Conservation (phyloP, 2,888 invertebrate species). For the Spodoptera exigua region DNA sequence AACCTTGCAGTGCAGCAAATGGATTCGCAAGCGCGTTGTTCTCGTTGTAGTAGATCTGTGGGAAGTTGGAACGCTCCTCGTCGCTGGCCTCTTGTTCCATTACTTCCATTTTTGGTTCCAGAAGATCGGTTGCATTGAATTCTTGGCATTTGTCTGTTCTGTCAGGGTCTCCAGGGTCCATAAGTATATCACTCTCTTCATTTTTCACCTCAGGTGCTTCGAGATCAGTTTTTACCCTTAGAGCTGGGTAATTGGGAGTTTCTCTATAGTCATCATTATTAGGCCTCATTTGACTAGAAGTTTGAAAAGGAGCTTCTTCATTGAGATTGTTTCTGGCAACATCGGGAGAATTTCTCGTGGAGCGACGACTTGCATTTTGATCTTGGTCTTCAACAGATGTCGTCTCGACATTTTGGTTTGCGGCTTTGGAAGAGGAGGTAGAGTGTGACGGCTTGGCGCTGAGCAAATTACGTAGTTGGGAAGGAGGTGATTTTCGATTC, state of each 20-base stretch:
- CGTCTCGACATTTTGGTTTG: constrained; percentile 88
- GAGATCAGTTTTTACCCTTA: constrained; percentile 89
- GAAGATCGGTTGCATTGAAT: constrained; percentile 83
- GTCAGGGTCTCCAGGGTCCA: constrained; percentile 84
- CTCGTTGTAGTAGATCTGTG: constrained; percentile 82
- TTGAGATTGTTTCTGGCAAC: constrained; percentile 89
- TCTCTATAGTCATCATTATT: constrained; percentile 89
- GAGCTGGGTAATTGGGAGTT: constrained; percentile 83
- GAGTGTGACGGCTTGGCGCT: constrained; percentile 88
- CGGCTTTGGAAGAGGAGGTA: constrained; percentile 89
- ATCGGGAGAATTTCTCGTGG: constrained; percentile 87
- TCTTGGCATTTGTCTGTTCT: constrained; percentile 82
- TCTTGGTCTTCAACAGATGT: constrained; percentile 84
- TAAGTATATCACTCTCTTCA: constrained; percentile 84
- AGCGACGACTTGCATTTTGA: constrained; percentile 83
- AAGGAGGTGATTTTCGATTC: constrained; percentile 87
- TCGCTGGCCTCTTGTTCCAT: constrained; percentile 92
- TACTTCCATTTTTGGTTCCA: constrained; percentile 92
- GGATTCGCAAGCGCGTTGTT: constrained; percentile 85
- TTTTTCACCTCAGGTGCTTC: constrained; percentile 86
- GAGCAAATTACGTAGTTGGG: constrained; percentile 88
- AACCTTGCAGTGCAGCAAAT: constrained; percentile 85
- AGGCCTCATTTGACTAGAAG: constrained; percentile 89
- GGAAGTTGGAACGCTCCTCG: constrained; percentile 89
- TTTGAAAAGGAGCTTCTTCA: constrained; percentile 88